Percentiles rank a stretch among this genome's conserved stretches.
Conservation (phyloP, 1,140 invertebrate genomes). For the Episyrphus balteatus region DNA sequence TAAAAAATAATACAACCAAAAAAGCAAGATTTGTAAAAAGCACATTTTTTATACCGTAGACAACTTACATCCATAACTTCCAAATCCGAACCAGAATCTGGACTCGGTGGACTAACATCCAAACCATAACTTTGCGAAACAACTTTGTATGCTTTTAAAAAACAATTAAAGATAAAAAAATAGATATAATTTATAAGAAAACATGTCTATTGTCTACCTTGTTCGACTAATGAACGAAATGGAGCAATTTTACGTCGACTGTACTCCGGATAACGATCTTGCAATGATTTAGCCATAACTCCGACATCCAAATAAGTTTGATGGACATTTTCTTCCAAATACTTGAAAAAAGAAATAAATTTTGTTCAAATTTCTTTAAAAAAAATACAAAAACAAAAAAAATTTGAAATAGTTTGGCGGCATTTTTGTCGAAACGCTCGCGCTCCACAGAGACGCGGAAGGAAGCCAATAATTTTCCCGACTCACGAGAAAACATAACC, state of each 20-base stretch:
- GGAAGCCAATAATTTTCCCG: background rate
- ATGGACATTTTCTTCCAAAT: slow-evolving; percentile 58
- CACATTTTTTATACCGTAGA: no score
- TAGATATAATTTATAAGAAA: slow-evolving; percentile 3
- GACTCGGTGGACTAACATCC: slow-evolving; percentile 40
- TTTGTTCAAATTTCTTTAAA: slow-evolving; percentile 2
- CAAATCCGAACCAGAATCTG: slow-evolving; percentile 43
- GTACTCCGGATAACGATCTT: slow-evolving; percentile 59
- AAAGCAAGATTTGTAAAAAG: background rate
- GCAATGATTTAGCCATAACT: slow-evolving; percentile 59
- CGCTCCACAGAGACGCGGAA: background rate
- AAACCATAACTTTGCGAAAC: slow-evolving; percentile 46
- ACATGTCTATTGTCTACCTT: slow-evolving; percentile 37
- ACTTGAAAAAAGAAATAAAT: slow-evolving; percentile 32
- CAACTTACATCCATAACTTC: slow-evolving; percentile 38
- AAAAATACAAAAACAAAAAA: background rate
- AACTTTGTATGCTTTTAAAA: slow-evolving; percentile 44
- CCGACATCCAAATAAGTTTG: slow-evolving; percentile 60
- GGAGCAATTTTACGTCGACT: slow-evolving; percentile 51
- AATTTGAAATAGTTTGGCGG: background rate
- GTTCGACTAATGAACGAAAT: slow-evolving; percentile 53
- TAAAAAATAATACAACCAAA: background rate
- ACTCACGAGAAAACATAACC: slow-evolving; percentile 3
- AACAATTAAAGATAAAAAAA: slow-evolving; percentile 10
- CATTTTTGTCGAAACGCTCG: background rate